Base-by-base conservation (phyloP, 2,888 invertebrate genomes). In the Orchesella flavescens region DNA sequence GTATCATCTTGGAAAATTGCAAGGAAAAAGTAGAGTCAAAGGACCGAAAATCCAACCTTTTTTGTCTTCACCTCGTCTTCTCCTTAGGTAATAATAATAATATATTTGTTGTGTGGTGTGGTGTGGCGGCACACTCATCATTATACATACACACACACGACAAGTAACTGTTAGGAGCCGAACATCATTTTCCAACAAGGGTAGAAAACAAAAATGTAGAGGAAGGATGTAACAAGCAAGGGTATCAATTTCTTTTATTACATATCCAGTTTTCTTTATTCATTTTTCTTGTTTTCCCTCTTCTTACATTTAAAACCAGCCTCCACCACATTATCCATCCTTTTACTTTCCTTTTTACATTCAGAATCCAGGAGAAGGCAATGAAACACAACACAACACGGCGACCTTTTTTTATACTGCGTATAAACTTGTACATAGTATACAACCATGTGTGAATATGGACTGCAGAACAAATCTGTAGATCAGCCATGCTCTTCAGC, bases 241-340 rank as follows among this genome's bases (percentile, higher is more conserved):
- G 7, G 44, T 79, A 79, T 72, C 72, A 79, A 72, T 72, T 79
- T 72, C 55, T 73, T 73, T 80, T 80, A 80, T 80, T 80, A 66
- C n/a, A 65, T 44, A 73, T 73, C 80, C 55, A 73, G 44, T 73
- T 73, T 65, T 65, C 80, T 73, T 73, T 73, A 73, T 80, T 80
- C 73, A 73, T 80, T 80, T 80, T 72, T 72, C 79, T 53, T 72
- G 69, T 78, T 71, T 68, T 77, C 55, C 21, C 59, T 63, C 17
- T 59, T 17, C 66, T n/a, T 68, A 19, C 10, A 19, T 34, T 34
- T 34, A 34, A 34, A 34, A 34, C 34, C 34, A 4, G 34, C 34
- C 7, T 7, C 34, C 34, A 34, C 7, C 34, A 34, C 34, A 34
- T 34, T 34, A 34, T 34, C 34, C 34, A 34, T 4, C 34, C 34